Percentiles rank a stretch among this genome's conserved stretches.
Conservation (phyloP, 2,797 vertebrate genomes). For the Rhynchonycteris naso region DNA sequence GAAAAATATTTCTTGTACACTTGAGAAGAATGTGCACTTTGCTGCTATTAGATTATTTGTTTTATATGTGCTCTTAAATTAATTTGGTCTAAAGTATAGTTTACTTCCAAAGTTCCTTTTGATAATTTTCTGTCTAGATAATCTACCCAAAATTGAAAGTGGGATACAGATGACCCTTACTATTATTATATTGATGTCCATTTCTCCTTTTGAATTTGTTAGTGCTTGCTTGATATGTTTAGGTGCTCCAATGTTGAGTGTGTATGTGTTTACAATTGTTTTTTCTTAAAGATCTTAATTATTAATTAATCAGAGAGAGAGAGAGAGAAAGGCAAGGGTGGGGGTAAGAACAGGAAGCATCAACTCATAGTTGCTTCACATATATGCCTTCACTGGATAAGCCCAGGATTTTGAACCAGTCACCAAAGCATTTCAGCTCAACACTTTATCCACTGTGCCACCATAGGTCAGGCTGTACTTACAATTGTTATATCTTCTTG, state of each 20-base stretch:
- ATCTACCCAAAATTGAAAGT: neutral
- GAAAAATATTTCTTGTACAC: neutral
- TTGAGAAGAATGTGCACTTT: neutral
- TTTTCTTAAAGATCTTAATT: neutral
- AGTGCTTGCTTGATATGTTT: neutral
- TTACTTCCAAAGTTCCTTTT: neutral
- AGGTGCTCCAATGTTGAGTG: neutral
- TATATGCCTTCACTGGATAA: no score
- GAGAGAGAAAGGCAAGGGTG: no score
- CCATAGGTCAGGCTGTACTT: neutral
- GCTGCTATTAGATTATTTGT: neutral
- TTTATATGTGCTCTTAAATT: neutral
- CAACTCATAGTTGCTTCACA: no score
- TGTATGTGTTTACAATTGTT: neutral
- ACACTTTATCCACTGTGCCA: no score
- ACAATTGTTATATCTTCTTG: neutral
- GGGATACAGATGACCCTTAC: neutral
- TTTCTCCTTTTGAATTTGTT: neutral
- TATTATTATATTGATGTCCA: neutral
- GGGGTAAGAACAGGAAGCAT: no score
- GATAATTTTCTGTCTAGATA: neutral
- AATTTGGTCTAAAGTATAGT: neutral
- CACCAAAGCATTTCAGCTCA: no score
- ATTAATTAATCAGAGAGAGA: no score
- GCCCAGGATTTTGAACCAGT: no score